phyloP scores from a whole-genome alignment of 2,888 invertebrate genomes.

The Trissoscelio sp. region DNA sequence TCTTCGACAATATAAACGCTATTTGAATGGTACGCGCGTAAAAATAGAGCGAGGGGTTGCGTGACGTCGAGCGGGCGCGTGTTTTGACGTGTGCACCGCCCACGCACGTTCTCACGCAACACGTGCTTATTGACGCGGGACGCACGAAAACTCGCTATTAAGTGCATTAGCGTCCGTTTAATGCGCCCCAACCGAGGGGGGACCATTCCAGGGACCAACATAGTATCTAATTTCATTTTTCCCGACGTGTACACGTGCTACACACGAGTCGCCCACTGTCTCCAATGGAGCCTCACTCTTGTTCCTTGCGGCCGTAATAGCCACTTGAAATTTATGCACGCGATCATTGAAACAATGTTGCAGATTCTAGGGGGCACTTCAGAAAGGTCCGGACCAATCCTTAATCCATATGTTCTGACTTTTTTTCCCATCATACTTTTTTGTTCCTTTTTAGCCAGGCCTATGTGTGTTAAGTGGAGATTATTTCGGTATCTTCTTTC shows the following conservation, averaged over 20 bases:
- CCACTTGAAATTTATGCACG: conserved; percentile 62
- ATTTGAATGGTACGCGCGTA: conserved; percentile 54
- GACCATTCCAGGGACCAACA: conserved; percentile 39
- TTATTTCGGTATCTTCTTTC: conserved; percentile 59
- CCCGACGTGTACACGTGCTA: conserved; percentile 56
- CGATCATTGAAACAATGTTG: conserved; percentile 57
- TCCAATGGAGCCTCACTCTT: conserved; percentile 35
- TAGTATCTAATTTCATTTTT: conserved; percentile 71
- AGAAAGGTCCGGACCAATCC: conserved; percentile 22
- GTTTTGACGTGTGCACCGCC: conserved; percentile 80
- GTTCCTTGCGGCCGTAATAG: conserved; percentile 47
- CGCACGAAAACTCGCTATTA: conserved; percentile 81
- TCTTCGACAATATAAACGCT: conserved; percentile 42
- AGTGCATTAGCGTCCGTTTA: conserved; percentile 81
- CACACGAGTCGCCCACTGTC: conserved; percentile 42
- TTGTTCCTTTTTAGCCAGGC: conserved; percentile 3
- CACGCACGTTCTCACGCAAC: conserved; percentile 77
- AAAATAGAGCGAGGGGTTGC: conserved; percentile 64
- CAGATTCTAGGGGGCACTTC: conserved; percentile 23
- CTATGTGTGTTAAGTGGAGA: conserved; percentile 58
- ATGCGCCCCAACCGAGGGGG: conserved; percentile 66
- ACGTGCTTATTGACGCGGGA: conserved; percentile 72
- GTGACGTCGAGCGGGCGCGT: conserved; percentile 70
- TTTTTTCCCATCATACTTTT: conserved; percentile 36
- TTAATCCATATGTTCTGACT: conserved; percentile 24